phyloP scores from a whole-genome alignment of 2,888 invertebrate genomes.

The Chrysotoxum bicinctum region DNA sequence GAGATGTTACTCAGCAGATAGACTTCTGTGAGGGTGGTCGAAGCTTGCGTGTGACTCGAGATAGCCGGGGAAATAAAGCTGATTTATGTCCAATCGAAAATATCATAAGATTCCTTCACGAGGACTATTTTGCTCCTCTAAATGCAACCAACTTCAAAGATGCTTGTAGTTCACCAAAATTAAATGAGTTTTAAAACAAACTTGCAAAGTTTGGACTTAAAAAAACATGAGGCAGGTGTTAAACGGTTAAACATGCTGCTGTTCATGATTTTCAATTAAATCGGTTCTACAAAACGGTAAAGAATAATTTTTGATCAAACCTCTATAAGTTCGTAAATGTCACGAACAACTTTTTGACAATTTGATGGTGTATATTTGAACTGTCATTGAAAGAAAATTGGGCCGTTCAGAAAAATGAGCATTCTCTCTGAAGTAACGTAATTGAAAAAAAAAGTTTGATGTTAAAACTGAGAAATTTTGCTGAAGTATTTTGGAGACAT shows the following conservation, averaged over 20 bases:
- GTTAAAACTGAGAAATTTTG: too few species aligned
- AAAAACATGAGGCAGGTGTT: background rate
- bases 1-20: slow-evolving; percentile 90
- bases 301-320: too few species aligned
- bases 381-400: too few species aligned
- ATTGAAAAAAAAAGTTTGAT: too few species aligned
- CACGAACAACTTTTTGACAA: too few species aligned
- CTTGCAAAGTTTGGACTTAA: background rate
- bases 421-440: too few species aligned
- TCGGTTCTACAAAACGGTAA: too few species aligned
- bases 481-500: too few species aligned
- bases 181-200: slow-evolving; percentile 78
- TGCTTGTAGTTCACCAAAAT: slow-evolving; percentile 84
- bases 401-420: background rate
- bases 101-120: slow-evolving; percentile 93
- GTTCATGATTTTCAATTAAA: too few species aligned
- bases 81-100: slow-evolving; percentile 92
- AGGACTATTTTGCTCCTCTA: slow-evolving; percentile 91
- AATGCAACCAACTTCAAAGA: slow-evolving; percentile 95
- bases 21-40: slow-evolving; percentile 88
- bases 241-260: background rate
- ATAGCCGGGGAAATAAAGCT: slow-evolving; percentile 82
- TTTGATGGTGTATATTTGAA: too few species aligned
- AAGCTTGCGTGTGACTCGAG: slow-evolving; percentile 83
- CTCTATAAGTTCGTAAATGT: too few species aligned